Conservation (phyloP, 2,113 vertebrate species). For the Plestiodon gilberti region DNA sequence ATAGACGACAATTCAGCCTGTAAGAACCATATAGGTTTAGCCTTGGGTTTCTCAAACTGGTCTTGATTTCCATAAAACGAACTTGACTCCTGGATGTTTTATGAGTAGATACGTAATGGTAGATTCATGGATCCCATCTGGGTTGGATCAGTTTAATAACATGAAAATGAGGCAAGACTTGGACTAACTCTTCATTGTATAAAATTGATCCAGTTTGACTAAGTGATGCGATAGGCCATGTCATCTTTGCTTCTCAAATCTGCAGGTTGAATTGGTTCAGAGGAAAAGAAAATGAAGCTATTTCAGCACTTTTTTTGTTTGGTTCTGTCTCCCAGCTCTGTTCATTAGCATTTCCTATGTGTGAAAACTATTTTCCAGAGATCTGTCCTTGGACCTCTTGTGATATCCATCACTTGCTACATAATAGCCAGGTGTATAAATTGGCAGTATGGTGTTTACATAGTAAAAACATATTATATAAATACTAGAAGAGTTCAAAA, state of each 20-base stretch:
- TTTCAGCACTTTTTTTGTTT: neutral
- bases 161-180: neutral
- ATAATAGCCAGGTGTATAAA: neutral
- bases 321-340: neutral
- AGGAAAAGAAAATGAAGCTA: no score
- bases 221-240: neutral
- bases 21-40: neutral
- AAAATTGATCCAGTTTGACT: neutral
- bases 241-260: neutral
- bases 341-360: no score
- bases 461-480: no score
- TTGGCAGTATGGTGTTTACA: neutral
- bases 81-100: neutral
- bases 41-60: neutral
- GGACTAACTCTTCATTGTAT: neutral
- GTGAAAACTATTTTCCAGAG: neutral
- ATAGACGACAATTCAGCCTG: neutral
- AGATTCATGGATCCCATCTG: neutral
- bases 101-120: neutral
- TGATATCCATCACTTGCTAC: neutral
- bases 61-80: neutral
- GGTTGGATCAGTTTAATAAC: accelerated
- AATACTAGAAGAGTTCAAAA: no score
- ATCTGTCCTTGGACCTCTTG: neutral
- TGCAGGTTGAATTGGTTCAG: neutral